Conservation (phyloP, 1,140 invertebrate genomes). For the Araneus ventricosus region DNA sequence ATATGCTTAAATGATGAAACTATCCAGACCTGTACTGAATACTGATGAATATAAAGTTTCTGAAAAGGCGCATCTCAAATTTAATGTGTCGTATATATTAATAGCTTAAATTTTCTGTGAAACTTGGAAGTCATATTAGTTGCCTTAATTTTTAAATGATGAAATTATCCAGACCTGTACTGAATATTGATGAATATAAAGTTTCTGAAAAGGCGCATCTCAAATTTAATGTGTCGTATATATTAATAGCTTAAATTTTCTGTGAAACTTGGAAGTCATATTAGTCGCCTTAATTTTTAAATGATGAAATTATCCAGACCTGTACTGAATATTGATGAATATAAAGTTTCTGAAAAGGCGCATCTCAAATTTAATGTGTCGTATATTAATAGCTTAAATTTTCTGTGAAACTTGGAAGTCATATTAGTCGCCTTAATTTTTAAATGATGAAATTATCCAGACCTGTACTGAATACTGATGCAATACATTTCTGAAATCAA, state of each 20-base stretch:
- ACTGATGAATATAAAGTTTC: neutral
- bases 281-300: no score
- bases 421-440: no score
- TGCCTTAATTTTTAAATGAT: neutral
- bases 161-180: neutral
- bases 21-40: neutral
- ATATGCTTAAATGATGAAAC: neutral
- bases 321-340: slow-evolving; percentile 7
- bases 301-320: neutral
- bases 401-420: no score
- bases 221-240: no score
- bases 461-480: neutral
- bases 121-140: no score
- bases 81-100: neutral
- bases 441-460: neutral
- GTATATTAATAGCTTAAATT: no score
- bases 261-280: no score
- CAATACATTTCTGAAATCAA: neutral
- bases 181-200: neutral
- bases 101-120: neutral
- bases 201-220: no score
- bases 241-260: no score
- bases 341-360: neutral
- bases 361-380: no score
- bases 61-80: no score